Conservation (phyloP, 2,888 invertebrate species). For the Chloroclysta siterata region DNA sequence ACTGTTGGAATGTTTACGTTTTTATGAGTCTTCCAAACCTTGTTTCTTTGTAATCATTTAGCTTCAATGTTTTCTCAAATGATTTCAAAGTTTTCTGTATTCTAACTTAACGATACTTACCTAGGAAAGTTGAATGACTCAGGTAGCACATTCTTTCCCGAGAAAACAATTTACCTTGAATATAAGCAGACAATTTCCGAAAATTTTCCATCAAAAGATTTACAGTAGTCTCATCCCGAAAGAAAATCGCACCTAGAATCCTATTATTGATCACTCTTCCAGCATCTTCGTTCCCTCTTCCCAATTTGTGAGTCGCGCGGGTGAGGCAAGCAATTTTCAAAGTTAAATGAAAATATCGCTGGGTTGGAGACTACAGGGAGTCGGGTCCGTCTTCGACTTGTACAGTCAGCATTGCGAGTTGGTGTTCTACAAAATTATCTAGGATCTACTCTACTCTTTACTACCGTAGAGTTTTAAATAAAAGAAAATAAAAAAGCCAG, state of each 20-base stretch:
- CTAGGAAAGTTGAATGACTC: background rate
- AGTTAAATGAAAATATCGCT: constrained; percentile 83
- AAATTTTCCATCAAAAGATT: constrained; percentile 81
- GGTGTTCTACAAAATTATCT: no score
- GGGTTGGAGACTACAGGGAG: constrained; percentile 56
- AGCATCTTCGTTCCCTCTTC: constrained; percentile 50
- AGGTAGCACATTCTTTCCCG: constrained; percentile 9
- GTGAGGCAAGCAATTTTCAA: constrained; percentile 78
- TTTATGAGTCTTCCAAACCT: background rate
- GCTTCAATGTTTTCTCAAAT: background rate
- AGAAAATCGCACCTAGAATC: constrained; percentile 81
- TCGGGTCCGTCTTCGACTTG: constrained; percentile 36
- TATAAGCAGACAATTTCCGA: constrained; percentile 74
- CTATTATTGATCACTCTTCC: constrained; percentile 82
- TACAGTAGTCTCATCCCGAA: constrained; percentile 74
- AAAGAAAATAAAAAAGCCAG: no score
- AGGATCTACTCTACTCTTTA: no score
- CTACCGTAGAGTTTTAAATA: no score
- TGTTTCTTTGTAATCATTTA: background rate
- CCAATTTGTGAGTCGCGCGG: constrained; percentile 77
- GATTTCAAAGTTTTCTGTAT: background rate
- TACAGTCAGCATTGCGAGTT: background rate
- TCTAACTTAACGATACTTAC: background rate
- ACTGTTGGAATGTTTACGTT: constrained; percentile 2
- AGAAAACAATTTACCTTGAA: constrained; percentile 36